phyloP scores from a whole-genome alignment of 37 sponge, comb jelly and placozoan species.

The Amphimedon queenslandica region DNA sequence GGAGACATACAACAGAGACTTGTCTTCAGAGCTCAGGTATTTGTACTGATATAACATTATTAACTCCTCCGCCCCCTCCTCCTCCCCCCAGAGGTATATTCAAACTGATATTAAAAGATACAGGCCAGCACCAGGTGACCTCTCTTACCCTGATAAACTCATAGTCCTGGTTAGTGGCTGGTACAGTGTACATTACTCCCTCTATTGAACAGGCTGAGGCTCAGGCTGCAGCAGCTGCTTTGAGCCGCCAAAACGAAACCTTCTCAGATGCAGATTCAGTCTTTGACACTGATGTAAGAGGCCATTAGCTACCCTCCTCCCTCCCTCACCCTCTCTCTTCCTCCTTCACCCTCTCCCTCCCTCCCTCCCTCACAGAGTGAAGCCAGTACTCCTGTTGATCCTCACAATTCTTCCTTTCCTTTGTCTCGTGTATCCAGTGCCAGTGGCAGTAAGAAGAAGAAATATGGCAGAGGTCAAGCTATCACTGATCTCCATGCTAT shows the following conservation, averaged over 20 bases:
- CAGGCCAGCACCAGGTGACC: conserved; percentile 86
- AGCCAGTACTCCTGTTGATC: conserved; percentile 4
- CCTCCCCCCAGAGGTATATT: conserved; percentile 57
- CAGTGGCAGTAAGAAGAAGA: conserved; percentile 8
- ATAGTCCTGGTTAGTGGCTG: conserved; percentile 42
- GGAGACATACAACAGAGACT: conserved; percentile 96
- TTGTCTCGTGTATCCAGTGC: conserved; percentile 7
- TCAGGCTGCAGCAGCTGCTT: conserved; percentile 5
- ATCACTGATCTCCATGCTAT: conserved; percentile 88
- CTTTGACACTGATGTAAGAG: conserved; percentile 56
- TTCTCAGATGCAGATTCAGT: conserved; percentile 65
- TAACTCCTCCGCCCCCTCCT: neutral
- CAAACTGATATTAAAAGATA: conserved; percentile 89
- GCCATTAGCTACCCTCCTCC: no score
- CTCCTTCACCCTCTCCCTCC: conserved; percentile 11
- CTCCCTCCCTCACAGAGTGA: conserved; percentile 41
- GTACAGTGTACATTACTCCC: neutral
- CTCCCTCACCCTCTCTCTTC: conserved; percentile 22
- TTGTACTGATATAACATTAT: neutral
- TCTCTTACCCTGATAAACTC: conserved; percentile 98
- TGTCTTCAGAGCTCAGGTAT: conserved; percentile 89
- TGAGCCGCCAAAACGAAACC: conserved; percentile 1
- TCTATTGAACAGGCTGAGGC: conserved; percentile 1
- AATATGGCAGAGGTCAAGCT: neutral
- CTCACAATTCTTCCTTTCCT: neutral